These are phyloP conservation scores for Rhynchomys soricoides DNA, from an alignment of 2,113 vertebrate genomes.

Conservation along the genomic window DNA sequence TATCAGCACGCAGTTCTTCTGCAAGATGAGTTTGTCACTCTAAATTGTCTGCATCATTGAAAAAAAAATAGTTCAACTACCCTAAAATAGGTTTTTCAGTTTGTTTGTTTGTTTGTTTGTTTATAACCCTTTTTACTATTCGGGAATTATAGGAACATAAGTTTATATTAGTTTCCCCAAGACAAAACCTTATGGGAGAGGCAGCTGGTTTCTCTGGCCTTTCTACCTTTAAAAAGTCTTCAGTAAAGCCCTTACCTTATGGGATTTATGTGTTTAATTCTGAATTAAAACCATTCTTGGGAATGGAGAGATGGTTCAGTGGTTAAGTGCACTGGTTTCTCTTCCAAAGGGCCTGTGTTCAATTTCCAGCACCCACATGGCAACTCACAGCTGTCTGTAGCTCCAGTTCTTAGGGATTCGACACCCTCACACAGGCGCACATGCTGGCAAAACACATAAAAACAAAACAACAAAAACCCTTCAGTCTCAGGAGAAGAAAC, in stretches of 20 bases:
- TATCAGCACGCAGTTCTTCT: not conserved
- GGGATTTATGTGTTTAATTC: not conserved
- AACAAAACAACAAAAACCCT: not conserved
- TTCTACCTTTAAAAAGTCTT: not conserved
- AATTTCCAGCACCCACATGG: too few species aligned
- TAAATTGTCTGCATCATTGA: not conserved
- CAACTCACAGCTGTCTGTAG: too few species aligned
- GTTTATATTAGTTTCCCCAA: slow-evolving; percentile 30
- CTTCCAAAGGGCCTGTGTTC: too few species aligned
- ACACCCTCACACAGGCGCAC: too few species aligned
- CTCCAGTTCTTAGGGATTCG: too few species aligned
- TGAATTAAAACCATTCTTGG: not conserved
- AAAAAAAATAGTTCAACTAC: not conserved
- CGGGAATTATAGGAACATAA: not conserved
- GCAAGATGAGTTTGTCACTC: not conserved
- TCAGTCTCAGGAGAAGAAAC: not conserved
- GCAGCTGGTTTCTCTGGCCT: not conserved
- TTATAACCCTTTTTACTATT: not conserved
- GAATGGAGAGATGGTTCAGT: not conserved
- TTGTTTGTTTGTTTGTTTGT: not conserved
- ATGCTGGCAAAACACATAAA: too few species aligned
- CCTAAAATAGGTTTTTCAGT: not conserved
- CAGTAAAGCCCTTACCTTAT: not conserved
- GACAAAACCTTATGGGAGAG: not conserved
- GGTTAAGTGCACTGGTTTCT: too few species aligned